phyloP scores from a whole-genome alignment of 2,113 vertebrate genomes.

The human region GRCh38 chr1:75123501-75124000 shows the following conservation, averaged over 20 bases:
- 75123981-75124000: conserved; percentile 77
- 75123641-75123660: not conserved
- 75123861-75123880: conserved; percentile 58
- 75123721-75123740: conserved; percentile 62
- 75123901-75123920: conserved; percentile 76
- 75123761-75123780: conserved; percentile 51
- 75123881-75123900: conserved; percentile 73
- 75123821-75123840: conserved; percentile 73
- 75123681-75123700: conserved; percentile 55
- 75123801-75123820: conserved; percentile 70
- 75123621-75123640: not conserved
- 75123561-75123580: conserved; percentile 50
- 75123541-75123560: conserved; percentile 36
- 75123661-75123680: not conserved
- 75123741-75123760: conserved; percentile 18
- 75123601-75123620: conserved; percentile 1
- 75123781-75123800: conserved; percentile 68
- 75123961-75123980: conserved; percentile 72
- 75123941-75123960: conserved; percentile 80
- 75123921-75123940: conserved; percentile 74
- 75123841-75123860: conserved; percentile 67
- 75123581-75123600: conserved; percentile 32
- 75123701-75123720: conserved; percentile 64
- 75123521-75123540: conserved; percentile 7
- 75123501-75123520: conserved; percentile 23